Conservation (phyloP, 2,797 vertebrate genomes). For the Mionectes olivaceus region DNA sequence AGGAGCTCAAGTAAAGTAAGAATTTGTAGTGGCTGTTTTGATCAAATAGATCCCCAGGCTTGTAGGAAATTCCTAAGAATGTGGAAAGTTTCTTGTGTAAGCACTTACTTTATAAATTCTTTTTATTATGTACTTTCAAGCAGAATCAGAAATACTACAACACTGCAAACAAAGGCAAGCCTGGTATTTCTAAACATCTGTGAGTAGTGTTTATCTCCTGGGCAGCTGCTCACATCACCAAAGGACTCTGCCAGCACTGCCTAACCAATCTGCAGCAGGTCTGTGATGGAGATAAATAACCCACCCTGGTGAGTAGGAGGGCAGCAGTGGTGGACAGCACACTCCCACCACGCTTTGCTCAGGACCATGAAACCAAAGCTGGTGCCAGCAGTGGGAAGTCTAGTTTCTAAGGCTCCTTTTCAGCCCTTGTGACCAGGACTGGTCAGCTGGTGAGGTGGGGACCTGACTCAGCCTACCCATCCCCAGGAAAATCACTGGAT, state of each 20-base stretch:
- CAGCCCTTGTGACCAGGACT: not conserved
- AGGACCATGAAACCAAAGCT: not conserved
- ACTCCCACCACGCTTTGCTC: not conserved
- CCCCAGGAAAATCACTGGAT: not conserved
- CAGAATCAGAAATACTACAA: not conserved
- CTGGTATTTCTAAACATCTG: conserved; percentile 46
- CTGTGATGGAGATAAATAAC: not conserved
- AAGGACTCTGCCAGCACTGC: not conserved
- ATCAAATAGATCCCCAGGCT: not conserved
- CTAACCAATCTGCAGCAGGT: not conserved
- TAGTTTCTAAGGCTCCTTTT: not conserved
- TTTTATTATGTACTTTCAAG: not conserved
- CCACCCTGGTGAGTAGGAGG: not conserved
- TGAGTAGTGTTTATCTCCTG: not conserved
- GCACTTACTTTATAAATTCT: not conserved
- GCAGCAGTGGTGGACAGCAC: not conserved
- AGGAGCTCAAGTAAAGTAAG: not conserved
- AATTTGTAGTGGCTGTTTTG: not conserved
- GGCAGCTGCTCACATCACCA: conserved; percentile 25
- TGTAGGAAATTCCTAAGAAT: not conserved
- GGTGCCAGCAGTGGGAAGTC: not conserved
- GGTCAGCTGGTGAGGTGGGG: not conserved
- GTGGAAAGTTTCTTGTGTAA: not conserved
- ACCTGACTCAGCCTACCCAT: too few species aligned
- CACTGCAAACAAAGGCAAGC: not conserved